phyloP scores from a whole-genome alignment of 1,140 invertebrate genomes.

The Aphaenogaster floridana region DNA sequence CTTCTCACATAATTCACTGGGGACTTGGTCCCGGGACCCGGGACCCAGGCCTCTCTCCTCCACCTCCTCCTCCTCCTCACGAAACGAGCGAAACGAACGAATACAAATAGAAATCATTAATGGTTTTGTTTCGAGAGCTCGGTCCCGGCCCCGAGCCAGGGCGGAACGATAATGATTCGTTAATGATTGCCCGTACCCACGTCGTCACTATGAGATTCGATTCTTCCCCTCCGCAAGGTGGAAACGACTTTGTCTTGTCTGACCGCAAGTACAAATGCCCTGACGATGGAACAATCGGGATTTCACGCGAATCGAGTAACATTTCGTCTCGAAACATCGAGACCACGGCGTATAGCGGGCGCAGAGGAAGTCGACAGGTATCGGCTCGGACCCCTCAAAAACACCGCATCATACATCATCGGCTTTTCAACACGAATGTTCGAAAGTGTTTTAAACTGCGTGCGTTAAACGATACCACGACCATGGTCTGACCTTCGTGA shows the following conservation, averaged over 20 bases:
- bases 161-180: slow-evolving; percentile 82
- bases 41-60: slow-evolving; percentile 28
- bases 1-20: slow-evolving; percentile 86
- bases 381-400: slow-evolving; percentile 26
- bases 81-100: slow-evolving; percentile 75
- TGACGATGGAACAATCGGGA: slow-evolving; percentile 73
- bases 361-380: slow-evolving; percentile 56
- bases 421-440: slow-evolving; percentile 51
- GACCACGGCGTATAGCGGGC: slow-evolving; percentile 18
- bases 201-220: slow-evolving; percentile 47
- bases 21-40: slow-evolving; percentile 72
- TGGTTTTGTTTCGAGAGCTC: slow-evolving; percentile 84
- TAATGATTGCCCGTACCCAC: slow-evolving; percentile 81
- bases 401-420: slow-evolving; percentile 53
- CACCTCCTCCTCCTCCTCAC: slow-evolving; percentile 44
- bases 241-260: slow-evolving; percentile 59
- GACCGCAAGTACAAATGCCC: slow-evolving; percentile 21
- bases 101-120: slow-evolving; percentile 87
- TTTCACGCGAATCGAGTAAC: slow-evolving; percentile 77
- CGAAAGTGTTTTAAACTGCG: slow-evolving; percentile 36
- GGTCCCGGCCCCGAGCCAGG: slow-evolving; percentile 63
- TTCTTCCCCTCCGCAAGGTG: slow-evolving; percentile 32
- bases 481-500: slow-evolving; percentile 32
- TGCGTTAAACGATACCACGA: slow-evolving; percentile 7
- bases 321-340: slow-evolving; percentile 63